Percentiles rank a stretch among this genome's conserved stretches.
These are phyloP conservation scores for Merluccius polli DNA, from an alignment of 2,797 vertebrate genomes.

Conservation along the genomic window DNA sequence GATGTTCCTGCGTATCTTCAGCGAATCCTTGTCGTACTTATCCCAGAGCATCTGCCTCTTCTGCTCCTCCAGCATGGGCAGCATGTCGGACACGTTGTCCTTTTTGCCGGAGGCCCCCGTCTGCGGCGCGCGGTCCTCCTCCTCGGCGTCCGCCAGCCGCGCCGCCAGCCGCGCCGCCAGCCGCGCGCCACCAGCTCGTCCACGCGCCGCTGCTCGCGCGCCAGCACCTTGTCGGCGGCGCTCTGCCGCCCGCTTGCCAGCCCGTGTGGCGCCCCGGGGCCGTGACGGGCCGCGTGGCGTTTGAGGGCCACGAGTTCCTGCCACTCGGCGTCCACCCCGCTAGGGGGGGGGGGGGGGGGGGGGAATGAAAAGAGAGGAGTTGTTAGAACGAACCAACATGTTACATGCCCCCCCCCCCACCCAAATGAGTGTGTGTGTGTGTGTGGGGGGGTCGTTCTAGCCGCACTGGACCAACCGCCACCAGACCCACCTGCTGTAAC, in stretches of 20 bases:
- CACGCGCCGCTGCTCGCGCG: conserved; percentile 45
- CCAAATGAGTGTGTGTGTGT: neutral
- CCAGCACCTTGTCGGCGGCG: conserved; percentile 60
- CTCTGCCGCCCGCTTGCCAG: conserved; percentile 57
- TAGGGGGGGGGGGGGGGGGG: neutral
- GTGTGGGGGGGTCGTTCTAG: neutral
- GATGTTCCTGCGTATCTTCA: conserved; percentile 68
- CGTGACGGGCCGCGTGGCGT: conserved; percentile 53
- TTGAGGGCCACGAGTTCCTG: conserved; percentile 57
- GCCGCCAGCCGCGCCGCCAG: conserved; percentile 57
- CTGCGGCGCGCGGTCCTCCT: neutral
- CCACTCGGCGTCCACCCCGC: conserved; percentile 70
- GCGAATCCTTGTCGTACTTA: conserved; percentile 65
- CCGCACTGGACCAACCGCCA: neutral
- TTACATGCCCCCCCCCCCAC: too few relatives aligned
- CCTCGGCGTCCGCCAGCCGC: neutral
- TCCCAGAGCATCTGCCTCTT: conserved; percentile 65
- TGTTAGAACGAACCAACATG: too few relatives aligned
- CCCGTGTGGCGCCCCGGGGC: conserved; percentile 55
- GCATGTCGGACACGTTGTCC: neutral
- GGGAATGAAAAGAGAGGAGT: neutral
- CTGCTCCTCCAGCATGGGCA: neutral
- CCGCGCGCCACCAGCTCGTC: conserved; percentile 69
- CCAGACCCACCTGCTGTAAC: conserved; percentile 44
- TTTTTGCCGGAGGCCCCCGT: neutral